phyloP scores from a whole-genome alignment of 1,140 invertebrate genomes.

The Bombus vancouverensis region DNA sequence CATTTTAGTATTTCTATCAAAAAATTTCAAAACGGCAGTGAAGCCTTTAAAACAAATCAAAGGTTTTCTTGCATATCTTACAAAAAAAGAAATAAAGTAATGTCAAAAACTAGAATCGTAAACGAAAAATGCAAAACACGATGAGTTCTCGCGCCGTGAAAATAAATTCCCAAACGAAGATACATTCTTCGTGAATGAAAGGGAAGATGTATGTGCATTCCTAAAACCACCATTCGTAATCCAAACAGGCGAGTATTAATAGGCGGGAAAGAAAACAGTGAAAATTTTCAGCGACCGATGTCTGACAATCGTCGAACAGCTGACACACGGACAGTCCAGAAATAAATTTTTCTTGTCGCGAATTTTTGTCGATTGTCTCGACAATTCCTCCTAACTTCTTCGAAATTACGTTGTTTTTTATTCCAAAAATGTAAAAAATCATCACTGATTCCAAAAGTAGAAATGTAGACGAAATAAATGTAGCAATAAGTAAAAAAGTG shows the following conservation, averaged over 20 bases:
- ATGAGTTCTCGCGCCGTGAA: background rate
- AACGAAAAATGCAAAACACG: background rate
- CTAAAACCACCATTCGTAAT: slow-evolving; percentile 63
- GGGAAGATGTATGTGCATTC: slow-evolving; percentile 57
- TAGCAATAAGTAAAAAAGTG: background rate
- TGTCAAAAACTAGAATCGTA: background rate
- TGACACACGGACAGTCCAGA: slow-evolving; percentile 42
- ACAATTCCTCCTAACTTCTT: background rate
- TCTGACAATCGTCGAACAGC: slow-evolving; percentile 62
- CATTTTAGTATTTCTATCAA: background rate
- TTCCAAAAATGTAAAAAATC: background rate
- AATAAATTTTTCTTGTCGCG: slow-evolving; percentile 58
- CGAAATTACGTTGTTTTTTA: background rate
- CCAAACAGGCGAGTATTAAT: slow-evolving; percentile 66
- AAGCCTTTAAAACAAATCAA: background rate
- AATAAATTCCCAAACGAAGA: slow-evolving; percentile 50
- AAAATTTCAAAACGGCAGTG: background rate
- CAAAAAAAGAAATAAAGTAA: background rate
- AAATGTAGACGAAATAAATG: background rate
- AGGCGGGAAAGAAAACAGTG: slow-evolving; percentile 60
- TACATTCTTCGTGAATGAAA: slow-evolving; percentile 47
- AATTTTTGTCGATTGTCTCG: background rate
- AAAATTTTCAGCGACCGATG: slow-evolving; percentile 61
- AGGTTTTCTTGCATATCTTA: background rate
- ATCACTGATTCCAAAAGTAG: background rate